Evolutionary conservation across 2,797 vertebrate genomes (phyloP).

Genomic region (Xyrichtys novacula): DNA sequence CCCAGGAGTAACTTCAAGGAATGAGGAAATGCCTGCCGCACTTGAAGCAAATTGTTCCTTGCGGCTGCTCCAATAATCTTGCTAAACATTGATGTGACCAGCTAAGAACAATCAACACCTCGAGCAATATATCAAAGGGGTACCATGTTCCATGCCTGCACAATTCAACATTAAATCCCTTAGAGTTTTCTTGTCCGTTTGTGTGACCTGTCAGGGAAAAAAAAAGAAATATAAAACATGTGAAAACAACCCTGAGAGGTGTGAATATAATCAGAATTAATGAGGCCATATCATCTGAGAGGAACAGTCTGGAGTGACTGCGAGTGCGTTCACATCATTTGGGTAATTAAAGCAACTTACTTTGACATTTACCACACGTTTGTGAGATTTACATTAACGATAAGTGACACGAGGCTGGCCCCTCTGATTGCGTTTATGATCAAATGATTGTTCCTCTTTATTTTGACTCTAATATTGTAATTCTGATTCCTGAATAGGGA

Average conservation of each 20-base stretch:
- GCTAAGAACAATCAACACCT: slow-evolving; percentile 57
- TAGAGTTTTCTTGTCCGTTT: slow-evolving; percentile 48
- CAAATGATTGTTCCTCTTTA: slow-evolving; percentile 47
- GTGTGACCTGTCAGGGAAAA: slow-evolving; percentile 53
- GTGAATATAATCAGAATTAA: slow-evolving; percentile 84
- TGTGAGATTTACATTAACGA: slow-evolving; percentile 51
- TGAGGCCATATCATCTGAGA: slow-evolving; percentile 73
- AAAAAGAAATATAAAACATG: slow-evolving; percentile 52
- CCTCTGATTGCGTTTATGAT: slow-evolving; percentile 58
- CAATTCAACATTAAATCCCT: slow-evolving; percentile 17
- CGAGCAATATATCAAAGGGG: slow-evolving; percentile 4
- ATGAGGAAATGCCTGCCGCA: background rate
- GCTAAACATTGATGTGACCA: slow-evolving; percentile 3
- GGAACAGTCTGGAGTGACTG: slow-evolving; percentile 61
- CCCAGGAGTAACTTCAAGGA: slow-evolving; percentile 1
- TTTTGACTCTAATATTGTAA: slow-evolving; percentile 46
- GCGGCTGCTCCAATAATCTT: background rate
- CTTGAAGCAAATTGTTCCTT: slow-evolving; percentile 1
- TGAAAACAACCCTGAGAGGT: slow-evolving; percentile 77
- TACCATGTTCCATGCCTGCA: slow-evolving; percentile 19
- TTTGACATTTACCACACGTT: slow-evolving; percentile 76
- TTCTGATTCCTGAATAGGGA: slow-evolving; percentile 38
- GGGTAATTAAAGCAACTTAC: slow-evolving; percentile 76
- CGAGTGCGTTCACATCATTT: slow-evolving; percentile 64
- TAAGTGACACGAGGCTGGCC: slow-evolving; percentile 52